Evolutionary conservation across 2,797 vertebrate genomes (phyloP).

Genomic region (Pangasius macronema): DNA sequence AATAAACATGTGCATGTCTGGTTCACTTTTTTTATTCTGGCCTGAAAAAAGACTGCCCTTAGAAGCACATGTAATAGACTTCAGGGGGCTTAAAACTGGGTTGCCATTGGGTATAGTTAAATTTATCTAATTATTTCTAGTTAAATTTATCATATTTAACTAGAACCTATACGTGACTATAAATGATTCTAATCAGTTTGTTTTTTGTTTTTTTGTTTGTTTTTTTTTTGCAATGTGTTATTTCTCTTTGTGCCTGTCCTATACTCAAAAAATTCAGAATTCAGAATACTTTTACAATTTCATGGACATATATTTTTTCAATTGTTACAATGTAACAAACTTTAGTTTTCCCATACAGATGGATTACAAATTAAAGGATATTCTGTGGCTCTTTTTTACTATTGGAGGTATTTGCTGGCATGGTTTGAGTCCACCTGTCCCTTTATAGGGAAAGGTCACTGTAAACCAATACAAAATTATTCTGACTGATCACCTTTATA

Average conservation of each 20-base stretch:
- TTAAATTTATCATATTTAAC: not conserved
- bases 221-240: no score
- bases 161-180: not conserved
- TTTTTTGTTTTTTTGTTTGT: no score
- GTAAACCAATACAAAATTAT: no score
- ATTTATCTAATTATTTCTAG: no score
- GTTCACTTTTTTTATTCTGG: not conserved
- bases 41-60: not conserved
- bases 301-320: not conserved
- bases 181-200: not conserved
- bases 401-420: not conserved
- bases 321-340: not conserved
- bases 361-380: not conserved
- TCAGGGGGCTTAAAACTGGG: not conserved
- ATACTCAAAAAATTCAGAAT: not conserved
- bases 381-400: not conserved
- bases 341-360: not conserved
- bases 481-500: not conserved
- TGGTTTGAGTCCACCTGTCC: not conserved
- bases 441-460: not conserved
- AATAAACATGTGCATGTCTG: not conserved
- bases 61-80: not conserved
- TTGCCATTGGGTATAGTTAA: not conserved
- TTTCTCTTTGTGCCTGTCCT: no score
- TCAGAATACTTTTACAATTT: not conserved